Percentiles rank a stretch among this genome's conserved stretches.
Conservation (phyloP, 1,140 invertebrate genomes). For the Chrysoperla carnea region DNA sequence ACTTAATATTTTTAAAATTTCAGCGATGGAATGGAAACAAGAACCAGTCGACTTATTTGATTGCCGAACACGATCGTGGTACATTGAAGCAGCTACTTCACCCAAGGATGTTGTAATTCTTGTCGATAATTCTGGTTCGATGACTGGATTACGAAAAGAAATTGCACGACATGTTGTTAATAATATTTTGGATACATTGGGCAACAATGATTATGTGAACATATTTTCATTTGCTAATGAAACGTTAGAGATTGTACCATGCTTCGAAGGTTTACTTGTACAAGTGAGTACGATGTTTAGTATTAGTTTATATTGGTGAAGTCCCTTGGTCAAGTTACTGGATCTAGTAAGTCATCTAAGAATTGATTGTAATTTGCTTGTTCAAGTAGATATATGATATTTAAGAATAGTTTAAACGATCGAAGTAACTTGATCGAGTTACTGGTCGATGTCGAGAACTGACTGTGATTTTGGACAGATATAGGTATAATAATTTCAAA, state of each 20-base stretch:
- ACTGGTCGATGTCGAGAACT: too few species aligned
- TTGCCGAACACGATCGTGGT: constrained; percentile 69
- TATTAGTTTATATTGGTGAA: too few species aligned
- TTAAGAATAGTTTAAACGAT: constrained; percentile 3
- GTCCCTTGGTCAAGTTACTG: too few species aligned
- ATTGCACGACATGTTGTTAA: constrained; percentile 75
- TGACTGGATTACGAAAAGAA: constrained; percentile 73
- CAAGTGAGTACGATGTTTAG: constrained; percentile 17
- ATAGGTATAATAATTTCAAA: neutral
- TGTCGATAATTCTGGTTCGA: constrained; percentile 79
- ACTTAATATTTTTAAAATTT: too few species aligned
- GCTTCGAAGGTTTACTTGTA: constrained; percentile 68
- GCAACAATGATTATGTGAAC: constrained; percentile 89
- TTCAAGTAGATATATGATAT: neutral
- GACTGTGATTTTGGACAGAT: too few species aligned
- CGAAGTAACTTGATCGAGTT: too few species aligned
- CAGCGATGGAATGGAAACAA: constrained; percentile 20
- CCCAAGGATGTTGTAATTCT: constrained; percentile 84
- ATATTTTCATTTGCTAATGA: constrained; percentile 56
- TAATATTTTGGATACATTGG: constrained; percentile 79
- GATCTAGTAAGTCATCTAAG: too few species aligned
- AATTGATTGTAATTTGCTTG: neutral
- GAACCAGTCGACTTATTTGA: constrained; percentile 54
- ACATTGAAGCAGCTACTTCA: constrained; percentile 79
- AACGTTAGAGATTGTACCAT: constrained; percentile 63